Conservation (phyloP, 2,797 vertebrate species). For the Liparis tanakae region DNA sequence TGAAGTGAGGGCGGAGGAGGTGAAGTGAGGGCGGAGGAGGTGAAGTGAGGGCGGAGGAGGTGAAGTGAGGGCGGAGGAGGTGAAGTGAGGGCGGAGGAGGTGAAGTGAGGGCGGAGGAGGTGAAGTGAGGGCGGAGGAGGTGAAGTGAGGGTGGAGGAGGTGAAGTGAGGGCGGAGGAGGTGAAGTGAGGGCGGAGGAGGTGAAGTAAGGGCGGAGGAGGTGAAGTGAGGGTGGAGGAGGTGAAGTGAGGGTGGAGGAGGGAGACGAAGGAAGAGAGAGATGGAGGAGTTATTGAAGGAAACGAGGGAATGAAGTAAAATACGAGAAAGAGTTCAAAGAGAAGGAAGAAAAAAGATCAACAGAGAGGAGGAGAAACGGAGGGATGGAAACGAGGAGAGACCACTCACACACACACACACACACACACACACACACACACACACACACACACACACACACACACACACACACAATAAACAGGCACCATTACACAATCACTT, state of each 20-base stretch:
- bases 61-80: no score
- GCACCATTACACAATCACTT: background rate
- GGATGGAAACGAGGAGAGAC: slow-evolving; percentile 46
- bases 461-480: no score
- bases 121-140: background rate
- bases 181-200: background rate
- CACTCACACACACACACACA: background rate
- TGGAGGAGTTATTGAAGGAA: slow-evolving; percentile 8
- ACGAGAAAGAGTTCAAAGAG: background rate
- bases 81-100: background rate
- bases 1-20: slow-evolving; percentile 31
- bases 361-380: slow-evolving; percentile 1
- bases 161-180: no score
- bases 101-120: no score
- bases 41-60: background rate
- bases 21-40: no score
- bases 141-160: no score
- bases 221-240: slow-evolving; percentile 17
- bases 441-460: no score
- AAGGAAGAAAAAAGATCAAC: background rate
- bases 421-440: background rate
- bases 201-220: no score
- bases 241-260: slow-evolving; percentile 31
- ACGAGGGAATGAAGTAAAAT: slow-evolving; percentile 13
- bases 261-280: slow-evolving; percentile 16